Base-by-base conservation (phyloP, 2,888 invertebrate species). In the Zygogramma bicolorata region DNA sequence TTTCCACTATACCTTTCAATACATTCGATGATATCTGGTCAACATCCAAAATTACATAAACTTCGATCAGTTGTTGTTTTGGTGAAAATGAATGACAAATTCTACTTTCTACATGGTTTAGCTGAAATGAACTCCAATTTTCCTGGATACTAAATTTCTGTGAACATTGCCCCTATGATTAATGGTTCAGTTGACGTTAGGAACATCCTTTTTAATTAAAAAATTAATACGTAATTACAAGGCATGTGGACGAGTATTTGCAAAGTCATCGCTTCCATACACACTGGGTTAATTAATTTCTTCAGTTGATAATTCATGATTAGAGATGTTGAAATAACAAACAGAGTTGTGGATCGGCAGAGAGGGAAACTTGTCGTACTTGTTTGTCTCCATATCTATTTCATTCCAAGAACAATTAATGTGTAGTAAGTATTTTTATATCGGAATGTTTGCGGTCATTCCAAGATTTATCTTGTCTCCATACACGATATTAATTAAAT, bases 401-500 rank as follows among this genome's bases (percentile, higher is more conserved):
- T 40, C 29, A 58, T 69, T 69, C 63, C 58, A 20, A 62, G 68
- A 68, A 69, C 20, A 25, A 53, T 53, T 53, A 53, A 25, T 53
- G 22, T 27, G 18, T n/a, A 22, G 27, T 6, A 25, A 22, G 27
- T 6, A 25, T 53, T 53, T 53, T 27, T 53, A 27, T 27, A 46
- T 20, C 3, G 10, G 18, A 18, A 20, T 46, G 20, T 46, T 46
- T 13, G 27, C 53, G n/a, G n/a, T n/a, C n/a, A 53, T 13, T 53
- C 27, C 53, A n/a, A 18, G 53, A 53, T 5, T 46, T 15, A 46
- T 46, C 46, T 46, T 25, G 53, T 53, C 53, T 53, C 3, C 8
- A 15, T 53, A 53, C 7, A 4, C n/a, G n/a, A 53, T 77, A 46
- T 46, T 46, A 79, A 75, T 79, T 76, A 79, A 75, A 70, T 70